Percentiles rank a stretch among this genome's conserved stretches.
These are phyloP conservation scores for Bombyx huttoni DNA, from an alignment of 2,888 invertebrate species.

Conservation along the genomic window DNA sequence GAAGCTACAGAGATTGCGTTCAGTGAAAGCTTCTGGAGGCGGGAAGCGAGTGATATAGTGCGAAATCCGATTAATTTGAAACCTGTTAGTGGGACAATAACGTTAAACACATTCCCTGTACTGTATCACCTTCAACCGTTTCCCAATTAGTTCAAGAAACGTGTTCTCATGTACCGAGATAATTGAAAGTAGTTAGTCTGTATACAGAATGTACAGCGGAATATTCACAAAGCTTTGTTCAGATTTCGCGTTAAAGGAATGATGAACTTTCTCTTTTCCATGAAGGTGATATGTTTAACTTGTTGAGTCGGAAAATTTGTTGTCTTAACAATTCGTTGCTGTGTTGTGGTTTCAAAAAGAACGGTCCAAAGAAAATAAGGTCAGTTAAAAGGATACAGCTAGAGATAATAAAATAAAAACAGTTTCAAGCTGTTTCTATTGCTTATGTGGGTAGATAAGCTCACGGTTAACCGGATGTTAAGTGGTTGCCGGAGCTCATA, in stretches of 20 bases:
- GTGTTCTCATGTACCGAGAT: constrained; percentile 20
- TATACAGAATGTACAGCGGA: neutral
- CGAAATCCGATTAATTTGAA: constrained; percentile 55
- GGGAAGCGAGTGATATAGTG: constrained; percentile 38
- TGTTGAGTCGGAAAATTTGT: neutral
- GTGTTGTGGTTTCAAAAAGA: neutral
- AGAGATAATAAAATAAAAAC: no score
- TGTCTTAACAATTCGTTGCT: neutral
- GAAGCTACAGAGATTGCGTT: constrained; percentile 17
- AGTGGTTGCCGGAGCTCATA: no score
- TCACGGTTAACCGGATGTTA: no score
- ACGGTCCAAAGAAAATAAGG: no score
- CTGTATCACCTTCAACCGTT: constrained; percentile 24
- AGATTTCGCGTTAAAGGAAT: neutral
- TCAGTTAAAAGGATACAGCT: no score
- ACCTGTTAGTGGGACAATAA: constrained; percentile 47
- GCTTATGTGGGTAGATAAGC: no score
- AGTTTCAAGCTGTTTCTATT: no score
- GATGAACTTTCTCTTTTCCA: neutral
- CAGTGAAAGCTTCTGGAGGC: constrained; percentile 23
- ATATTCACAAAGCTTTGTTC: neutral
- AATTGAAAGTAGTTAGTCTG: constrained; percentile 20
- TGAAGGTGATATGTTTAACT: neutral
- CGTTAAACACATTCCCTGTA: constrained; percentile 45
- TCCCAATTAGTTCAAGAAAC: constrained; percentile 30